Percentiles rank a stretch among this genome's conserved stretches.
These are phyloP conservation scores for Podargus strigoides DNA, from an alignment of 2,797 vertebrate species.

Conservation along the genomic window DNA sequence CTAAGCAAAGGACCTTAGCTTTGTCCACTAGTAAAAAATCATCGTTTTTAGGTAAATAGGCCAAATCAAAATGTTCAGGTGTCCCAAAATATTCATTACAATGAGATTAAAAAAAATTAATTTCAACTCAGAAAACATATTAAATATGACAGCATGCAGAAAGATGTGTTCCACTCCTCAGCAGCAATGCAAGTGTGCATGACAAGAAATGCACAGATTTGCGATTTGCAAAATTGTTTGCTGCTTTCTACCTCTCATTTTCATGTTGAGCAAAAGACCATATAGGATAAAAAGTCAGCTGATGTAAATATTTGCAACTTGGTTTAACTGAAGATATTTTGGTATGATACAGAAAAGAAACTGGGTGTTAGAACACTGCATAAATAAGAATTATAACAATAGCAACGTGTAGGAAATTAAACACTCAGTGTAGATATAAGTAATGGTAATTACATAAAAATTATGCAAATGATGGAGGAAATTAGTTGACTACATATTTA, in stretches of 20 bases:
- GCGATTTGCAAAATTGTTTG: not conserved
- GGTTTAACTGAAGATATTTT: not conserved
- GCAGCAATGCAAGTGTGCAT: not conserved
- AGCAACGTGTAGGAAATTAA: not conserved
- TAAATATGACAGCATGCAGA: not conserved
- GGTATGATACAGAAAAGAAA: not conserved
- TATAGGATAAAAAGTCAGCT: not conserved
- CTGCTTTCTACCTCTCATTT: not conserved
- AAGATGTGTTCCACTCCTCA: not conserved
- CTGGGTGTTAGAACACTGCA: not conserved
- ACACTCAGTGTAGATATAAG: not conserved
- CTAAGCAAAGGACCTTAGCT: not conserved
- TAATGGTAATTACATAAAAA: not conserved
- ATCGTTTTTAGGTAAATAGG: not conserved
- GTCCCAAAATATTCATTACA: not conserved
- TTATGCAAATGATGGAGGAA: not conserved
- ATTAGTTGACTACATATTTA: not conserved
- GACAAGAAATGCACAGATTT: not conserved
- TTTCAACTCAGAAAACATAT: not conserved
- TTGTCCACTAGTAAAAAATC: not conserved
- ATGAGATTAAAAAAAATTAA: not conserved
- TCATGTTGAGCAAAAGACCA: not conserved
- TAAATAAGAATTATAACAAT: not conserved
- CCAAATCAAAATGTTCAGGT: not conserved
- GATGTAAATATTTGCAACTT: not conserved